Evolutionary conservation across 2,797 vertebrate genomes (phyloP).

Genomic region (Leptatherina wallacei): DNA sequence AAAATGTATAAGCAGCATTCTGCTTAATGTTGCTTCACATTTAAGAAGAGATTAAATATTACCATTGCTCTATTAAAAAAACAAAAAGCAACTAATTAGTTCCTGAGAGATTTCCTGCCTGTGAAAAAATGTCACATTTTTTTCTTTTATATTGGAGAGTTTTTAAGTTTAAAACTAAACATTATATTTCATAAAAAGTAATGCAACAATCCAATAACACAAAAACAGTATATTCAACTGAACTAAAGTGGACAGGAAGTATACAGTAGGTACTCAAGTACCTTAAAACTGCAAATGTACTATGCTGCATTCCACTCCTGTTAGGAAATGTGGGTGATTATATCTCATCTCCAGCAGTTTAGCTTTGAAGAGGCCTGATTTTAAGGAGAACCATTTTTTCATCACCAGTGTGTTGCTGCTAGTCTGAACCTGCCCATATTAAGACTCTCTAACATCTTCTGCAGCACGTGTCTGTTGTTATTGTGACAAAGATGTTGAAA

Average conservation of each 20-base stretch:
- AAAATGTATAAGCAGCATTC: no score
- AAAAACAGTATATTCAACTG: no score
- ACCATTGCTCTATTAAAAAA: neutral
- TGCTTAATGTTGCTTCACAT: neutral
- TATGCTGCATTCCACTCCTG: neutral
- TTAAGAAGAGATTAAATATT: neutral
- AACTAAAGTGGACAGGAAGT: no score
- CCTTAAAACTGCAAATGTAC: no score
- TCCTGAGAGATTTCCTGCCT: neutral
- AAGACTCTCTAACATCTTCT: neutral
- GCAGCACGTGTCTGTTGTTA: neutral
- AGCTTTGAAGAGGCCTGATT: neutral
- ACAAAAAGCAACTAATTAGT: neutral
- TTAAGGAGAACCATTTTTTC: conserved; percentile 5
- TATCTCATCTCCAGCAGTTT: neutral
- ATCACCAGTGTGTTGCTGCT: conserved; percentile 22
- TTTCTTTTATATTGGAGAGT: neutral
- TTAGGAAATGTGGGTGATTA: neutral
- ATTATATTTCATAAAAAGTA: no score
- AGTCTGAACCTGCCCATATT: conserved; percentile 38
- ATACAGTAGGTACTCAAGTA: no score
- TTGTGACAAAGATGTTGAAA: neutral
- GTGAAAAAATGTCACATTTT: neutral
- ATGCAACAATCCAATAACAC: no score
- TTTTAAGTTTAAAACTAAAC: neutral